A percentile compares a stretch with the other conserved stretches of the same genome.
Evolutionary conservation across 2,888 invertebrate genomes (phyloP).

Genomic region (Macrosoma leucophasiata): DNA sequence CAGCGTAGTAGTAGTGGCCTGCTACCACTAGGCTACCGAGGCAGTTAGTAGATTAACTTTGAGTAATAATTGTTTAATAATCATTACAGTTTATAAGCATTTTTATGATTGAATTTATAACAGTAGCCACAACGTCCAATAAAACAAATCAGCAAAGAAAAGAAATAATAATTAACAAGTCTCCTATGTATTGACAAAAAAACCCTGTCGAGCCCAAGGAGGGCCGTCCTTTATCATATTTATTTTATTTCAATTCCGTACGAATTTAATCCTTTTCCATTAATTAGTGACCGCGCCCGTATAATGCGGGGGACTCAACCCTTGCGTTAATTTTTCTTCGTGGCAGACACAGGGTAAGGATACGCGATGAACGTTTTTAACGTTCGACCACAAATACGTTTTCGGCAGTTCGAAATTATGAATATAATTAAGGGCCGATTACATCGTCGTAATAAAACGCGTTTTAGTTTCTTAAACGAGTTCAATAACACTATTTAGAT

Average conservation of each 20-base stretch:
- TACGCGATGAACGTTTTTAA: conserved; percentile 29
- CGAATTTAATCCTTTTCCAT: conserved; percentile 76
- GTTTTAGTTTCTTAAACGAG: no score
- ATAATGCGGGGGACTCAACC: conserved; percentile 57
- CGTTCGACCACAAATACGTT: conserved; percentile 13
- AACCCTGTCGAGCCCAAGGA: conserved; percentile 42
- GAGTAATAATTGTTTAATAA: no score
- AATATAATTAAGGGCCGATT: no score
- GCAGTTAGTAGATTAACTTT: no score
- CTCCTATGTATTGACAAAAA: conserved; percentile 42
- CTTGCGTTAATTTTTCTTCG: conserved; percentile 68
- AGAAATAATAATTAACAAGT: conserved; percentile 34
- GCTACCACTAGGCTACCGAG: no score
- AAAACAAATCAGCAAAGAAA: conserved; percentile 23
- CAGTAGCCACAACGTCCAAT: no score
- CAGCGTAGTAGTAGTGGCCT: no score
- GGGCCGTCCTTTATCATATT: conserved; percentile 67
- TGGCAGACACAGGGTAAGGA: conserved; percentile 41
- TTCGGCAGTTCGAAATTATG: no score
- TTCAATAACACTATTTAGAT: no score
- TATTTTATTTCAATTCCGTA: conserved; percentile 74
- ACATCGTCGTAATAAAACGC: no score
- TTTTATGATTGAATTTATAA: no score
- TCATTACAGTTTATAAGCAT: no score
- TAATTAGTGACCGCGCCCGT: conserved; percentile 70